These are phyloP conservation scores for Acronicta psi DNA, from an alignment of 2,888 invertebrate genomes.

Conservation along the genomic window DNA sequence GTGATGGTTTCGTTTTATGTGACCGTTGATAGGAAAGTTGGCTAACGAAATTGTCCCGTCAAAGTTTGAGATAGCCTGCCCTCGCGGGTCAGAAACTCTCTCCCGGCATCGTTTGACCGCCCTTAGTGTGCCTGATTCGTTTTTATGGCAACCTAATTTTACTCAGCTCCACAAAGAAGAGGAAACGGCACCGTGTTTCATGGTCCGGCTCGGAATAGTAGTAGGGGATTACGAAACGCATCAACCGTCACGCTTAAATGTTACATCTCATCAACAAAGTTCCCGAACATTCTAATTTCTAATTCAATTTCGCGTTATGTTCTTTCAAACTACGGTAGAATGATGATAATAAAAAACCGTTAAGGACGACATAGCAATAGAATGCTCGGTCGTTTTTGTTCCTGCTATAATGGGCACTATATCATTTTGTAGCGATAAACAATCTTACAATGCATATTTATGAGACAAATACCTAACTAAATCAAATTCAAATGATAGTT, in stretches of 20 bases:
- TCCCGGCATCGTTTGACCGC: conserved; percentile 70
- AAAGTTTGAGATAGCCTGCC: conserved; percentile 62
- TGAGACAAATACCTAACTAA: conserved; percentile 14
- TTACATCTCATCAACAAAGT: conserved; percentile 49
- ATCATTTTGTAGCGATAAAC: conserved; percentile 10
- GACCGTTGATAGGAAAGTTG: conserved; percentile 69
- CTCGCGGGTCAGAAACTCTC: conserved; percentile 75
- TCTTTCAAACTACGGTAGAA: conserved; percentile 20
- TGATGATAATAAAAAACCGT: conserved; percentile 14
- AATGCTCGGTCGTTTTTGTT: conserved; percentile 4
- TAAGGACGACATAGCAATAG: conserved; percentile 4
- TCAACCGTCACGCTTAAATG: conserved; percentile 38
- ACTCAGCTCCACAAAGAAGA: conserved; percentile 61
- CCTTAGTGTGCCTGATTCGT: conserved; percentile 77
- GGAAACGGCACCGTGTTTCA: conserved; percentile 57
- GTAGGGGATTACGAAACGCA: conserved; percentile 51
- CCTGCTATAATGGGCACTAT: neutral
- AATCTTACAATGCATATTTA: conserved; percentile 16
- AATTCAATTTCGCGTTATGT: conserved; percentile 47
- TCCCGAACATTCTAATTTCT: conserved; percentile 41
- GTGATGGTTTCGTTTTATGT: conserved; percentile 69
- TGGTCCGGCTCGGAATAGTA: conserved; percentile 46
- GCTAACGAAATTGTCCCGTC: conserved; percentile 70
- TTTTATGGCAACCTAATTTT: conserved; percentile 73
- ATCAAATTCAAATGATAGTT: conserved; percentile 20